A percentile compares a stretch with the other conserved stretches of the same genome.
Evolutionary conservation across 2,888 invertebrate species (phyloP).

Genomic region (Adelphocoris suturalis): DNA sequence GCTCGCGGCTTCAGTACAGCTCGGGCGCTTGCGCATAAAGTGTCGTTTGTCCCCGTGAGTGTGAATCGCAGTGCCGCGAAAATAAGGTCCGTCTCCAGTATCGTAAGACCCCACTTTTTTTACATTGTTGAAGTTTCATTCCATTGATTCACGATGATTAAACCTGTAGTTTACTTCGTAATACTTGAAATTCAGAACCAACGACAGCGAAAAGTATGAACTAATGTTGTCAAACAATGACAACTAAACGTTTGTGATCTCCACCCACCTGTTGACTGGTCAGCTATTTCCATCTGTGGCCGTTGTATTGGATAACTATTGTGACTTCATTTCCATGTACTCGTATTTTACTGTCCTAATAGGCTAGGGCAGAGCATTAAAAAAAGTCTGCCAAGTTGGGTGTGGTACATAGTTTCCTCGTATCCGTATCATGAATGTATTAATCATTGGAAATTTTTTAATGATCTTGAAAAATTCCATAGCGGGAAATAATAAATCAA

Average conservation of each 20-base stretch:
- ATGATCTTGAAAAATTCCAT: too few species aligned
- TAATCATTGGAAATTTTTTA: too few species aligned
- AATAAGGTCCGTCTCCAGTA: constrained; percentile 62
- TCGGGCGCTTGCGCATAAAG: constrained; percentile 68
- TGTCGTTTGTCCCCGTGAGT: constrained; percentile 69
- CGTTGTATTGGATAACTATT: neutral
- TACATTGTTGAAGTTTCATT: neutral
- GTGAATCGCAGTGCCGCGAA: constrained; percentile 67
- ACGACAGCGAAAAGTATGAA: neutral
- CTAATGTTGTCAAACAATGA: neutral
- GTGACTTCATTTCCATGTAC: too few species aligned
- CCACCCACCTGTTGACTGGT: neutral
- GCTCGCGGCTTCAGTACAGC: constrained; percentile 60
- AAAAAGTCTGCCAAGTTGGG: too few species aligned
- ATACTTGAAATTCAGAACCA: neutral
- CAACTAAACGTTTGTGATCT: neutral
- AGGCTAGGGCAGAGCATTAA: too few species aligned
- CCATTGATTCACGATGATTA: neutral
- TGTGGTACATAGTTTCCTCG: too few species aligned
- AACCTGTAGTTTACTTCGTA: neutral
- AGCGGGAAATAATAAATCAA: too few species aligned
- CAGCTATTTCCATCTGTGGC: neutral
- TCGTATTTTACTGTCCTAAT: too few species aligned
- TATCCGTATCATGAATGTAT: too few species aligned
- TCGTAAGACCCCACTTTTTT: neutral